Base-by-base conservation (phyloP, 2,113 vertebrate species). In the Phaetusa simplex region DNA sequence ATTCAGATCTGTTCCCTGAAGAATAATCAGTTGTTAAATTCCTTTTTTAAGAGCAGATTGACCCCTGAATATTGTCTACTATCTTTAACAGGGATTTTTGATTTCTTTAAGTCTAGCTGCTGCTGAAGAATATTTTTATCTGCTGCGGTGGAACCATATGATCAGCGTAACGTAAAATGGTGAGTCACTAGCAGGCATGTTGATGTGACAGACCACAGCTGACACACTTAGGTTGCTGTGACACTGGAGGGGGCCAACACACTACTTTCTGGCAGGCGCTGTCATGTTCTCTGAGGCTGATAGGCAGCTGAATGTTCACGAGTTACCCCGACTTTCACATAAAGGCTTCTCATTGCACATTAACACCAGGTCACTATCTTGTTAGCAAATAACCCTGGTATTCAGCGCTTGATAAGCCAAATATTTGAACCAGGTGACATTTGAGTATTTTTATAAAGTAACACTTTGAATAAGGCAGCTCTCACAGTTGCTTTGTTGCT, bases 371-470 rank as follows among this genome's bases (percentile, higher is more conserved):
- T 65, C 67, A 42, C 84, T 94, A 86, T 87, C 56, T 36, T 83
- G 77, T 96, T 84, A 96, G 94, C 95, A 97, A 96, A 96, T 82
- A 97, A 90, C 40, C 40, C 73, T 93, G 97, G 86, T 77, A 96
- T 97, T 88, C 83, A 70, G 62, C 70, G 69, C 67, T 90, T 96
- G 95, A 96, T 95, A 97, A 96, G 87, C 18, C 87, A 96, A 92
- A 94, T 96, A 97, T 98, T 96, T 94, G 87, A 94, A 96, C 66
- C 85, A 78, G 88, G 87, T 84, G 93, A 86, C 59, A 71, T 96
- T 59, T 22, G 70, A 81, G 42, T 59, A 77, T 82, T 96, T 95
- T 95, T 82, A 27, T 72, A 65, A 71, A 71, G 82, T 56, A 92
- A 56, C 64, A 53, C 53, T 74, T 86, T 32, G 83, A 85, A 49